phyloP scores from a whole-genome alignment of 2,797 vertebrate genomes.

The Simalia tracyae region DNA sequence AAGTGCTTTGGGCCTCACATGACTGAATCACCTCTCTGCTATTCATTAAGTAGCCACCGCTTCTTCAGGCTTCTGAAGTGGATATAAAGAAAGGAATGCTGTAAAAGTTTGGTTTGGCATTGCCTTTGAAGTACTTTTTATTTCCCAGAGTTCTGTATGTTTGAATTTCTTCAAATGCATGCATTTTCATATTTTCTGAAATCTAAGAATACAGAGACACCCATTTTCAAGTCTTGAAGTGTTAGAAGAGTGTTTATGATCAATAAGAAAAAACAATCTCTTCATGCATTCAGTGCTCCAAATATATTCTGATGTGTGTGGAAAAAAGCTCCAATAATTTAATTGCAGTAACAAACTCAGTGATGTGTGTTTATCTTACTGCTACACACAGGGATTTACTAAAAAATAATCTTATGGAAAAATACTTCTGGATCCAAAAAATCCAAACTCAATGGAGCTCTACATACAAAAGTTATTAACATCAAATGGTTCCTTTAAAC shows the following conservation, averaged over 20 bases:
- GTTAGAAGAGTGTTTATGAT: conserved; percentile 71
- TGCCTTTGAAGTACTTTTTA: conserved; percentile 41
- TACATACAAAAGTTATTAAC: conserved; percentile 79
- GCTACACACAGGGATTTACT: conserved; percentile 83
- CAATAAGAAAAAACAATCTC: conserved; percentile 73
- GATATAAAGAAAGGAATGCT: conserved; percentile 32
- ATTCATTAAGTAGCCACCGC: background rate
- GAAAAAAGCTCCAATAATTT: conserved; percentile 78
- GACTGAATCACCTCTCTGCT: background rate
- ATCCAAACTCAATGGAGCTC: conserved; percentile 76
- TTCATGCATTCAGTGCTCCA: conserved; percentile 75
- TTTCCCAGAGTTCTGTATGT: conserved; percentile 47
- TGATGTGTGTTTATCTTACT: conserved; percentile 88
- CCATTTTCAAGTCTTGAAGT: conserved; percentile 67
- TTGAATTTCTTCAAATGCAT: conserved; percentile 27
- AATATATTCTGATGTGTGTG: conserved; percentile 76
- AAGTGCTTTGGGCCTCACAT: background rate
- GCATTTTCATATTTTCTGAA: conserved; percentile 57
- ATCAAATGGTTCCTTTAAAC: conserved; percentile 78
- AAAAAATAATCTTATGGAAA: conserved; percentile 81
- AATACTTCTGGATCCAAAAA: conserved; percentile 73
- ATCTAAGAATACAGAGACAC: conserved; percentile 47
- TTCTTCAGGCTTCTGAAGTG: background rate
- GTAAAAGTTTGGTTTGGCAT: conserved; percentile 31
- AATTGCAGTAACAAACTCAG: conserved; percentile 85